Conservation (phyloP, 2,113 vertebrate species). For the Pseudorasbora parva region DNA sequence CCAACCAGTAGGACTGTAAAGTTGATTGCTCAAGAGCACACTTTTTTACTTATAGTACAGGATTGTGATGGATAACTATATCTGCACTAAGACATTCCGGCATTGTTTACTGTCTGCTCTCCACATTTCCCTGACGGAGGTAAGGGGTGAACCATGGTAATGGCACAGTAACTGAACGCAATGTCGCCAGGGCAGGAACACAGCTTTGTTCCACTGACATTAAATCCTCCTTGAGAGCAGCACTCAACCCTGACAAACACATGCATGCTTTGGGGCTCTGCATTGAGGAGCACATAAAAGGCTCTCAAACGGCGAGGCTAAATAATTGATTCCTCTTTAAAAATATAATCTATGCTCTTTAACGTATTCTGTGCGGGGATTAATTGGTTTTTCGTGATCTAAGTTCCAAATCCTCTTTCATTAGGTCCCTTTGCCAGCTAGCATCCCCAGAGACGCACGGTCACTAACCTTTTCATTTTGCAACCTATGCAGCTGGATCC, state of each 20-base stretch:
- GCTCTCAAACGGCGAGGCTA: background rate
- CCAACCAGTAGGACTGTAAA: constrained; percentile 5
- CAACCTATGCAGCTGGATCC: background rate
- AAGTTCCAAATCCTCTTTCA: constrained; percentile 29
- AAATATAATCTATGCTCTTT: constrained; percentile 23
- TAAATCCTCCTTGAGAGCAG: constrained; percentile 46
- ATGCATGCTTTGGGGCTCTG: constrained; percentile 18
- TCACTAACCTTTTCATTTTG: background rate
- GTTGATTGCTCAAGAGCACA: background rate
- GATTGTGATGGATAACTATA: background rate
- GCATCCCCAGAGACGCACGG: background rate
- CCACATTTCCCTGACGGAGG: constrained; percentile 8
- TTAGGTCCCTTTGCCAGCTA: constrained; percentile 22
- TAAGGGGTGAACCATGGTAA: constrained; percentile 54
- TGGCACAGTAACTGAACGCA: constrained; percentile 38
- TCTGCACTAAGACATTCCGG: background rate
- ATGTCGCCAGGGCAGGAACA: constrained; percentile 51
- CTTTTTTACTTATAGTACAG: background rate
- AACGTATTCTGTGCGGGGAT: constrained; percentile 48
- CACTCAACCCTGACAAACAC: constrained; percentile 25
- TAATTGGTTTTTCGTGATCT: constrained; percentile 48
- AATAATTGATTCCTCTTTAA: constrained; percentile 34
- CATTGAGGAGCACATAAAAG: constrained; percentile 22
- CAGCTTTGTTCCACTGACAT: constrained; percentile 48
- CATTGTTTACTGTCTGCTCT: background rate